phyloP scores from a whole-genome alignment of 2,888 invertebrate species.

The Neria commutata region DNA sequence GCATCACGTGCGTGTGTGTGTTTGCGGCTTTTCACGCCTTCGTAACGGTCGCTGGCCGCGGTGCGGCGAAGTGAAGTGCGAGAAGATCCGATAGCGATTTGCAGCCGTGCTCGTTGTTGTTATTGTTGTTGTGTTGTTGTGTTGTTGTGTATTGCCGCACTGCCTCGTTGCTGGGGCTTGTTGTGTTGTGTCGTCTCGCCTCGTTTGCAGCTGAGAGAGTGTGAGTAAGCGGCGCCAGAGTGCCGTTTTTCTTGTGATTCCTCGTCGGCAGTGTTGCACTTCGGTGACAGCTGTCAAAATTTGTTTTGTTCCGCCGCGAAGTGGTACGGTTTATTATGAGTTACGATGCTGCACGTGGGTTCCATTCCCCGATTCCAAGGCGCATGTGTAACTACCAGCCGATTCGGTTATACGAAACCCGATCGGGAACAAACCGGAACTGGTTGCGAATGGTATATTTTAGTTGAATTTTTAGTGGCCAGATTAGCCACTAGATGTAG shows the following conservation, averaged over 20 bases:
- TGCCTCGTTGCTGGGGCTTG: constrained; percentile 7
- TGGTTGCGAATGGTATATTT: no score
- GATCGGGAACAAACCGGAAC: no score
- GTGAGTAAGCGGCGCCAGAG: neutral
- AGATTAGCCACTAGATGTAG: no score
- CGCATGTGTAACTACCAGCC: no score
- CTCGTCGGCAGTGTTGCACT: no score
- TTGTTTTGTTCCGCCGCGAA: neutral
- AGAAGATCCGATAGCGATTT: neutral
- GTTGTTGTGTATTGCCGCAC: constrained; percentile 19
- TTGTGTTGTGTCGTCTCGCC: constrained; percentile 23
- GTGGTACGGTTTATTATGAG: neutral
- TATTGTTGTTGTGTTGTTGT: constrained; percentile 13
- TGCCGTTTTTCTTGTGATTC: neutral
- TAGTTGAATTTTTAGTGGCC: no score
- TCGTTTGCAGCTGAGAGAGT: neutral
- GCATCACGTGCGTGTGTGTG: neutral
- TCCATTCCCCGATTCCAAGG: no score
- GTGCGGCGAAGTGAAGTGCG: neutral
- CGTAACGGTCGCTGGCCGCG: neutral
- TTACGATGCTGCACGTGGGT: no score
- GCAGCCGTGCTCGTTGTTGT: neutral
- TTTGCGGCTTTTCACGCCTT: neutral
- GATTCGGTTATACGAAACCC: no score
- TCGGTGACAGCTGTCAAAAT: neutral